Base-by-base conservation (phyloP, 2,888 invertebrate species). In the Lamellibrachia columna region DNA sequence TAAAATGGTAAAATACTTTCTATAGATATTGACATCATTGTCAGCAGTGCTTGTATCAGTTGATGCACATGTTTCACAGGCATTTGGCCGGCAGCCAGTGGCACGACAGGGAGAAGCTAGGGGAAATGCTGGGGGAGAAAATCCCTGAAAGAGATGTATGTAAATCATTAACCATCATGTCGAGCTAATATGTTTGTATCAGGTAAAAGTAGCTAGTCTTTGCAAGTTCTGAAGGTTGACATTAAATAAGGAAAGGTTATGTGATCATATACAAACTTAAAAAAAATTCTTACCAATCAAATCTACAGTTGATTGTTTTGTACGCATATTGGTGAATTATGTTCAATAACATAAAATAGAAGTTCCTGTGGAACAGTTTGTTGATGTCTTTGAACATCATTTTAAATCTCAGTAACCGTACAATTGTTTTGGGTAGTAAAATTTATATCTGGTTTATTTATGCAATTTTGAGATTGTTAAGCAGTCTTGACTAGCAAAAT, bases 71-170 rank as follows among this genome's bases (percentile, higher is more conserved):
- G 92, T 58, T 3, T 93, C 93, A 8, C 91, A 94, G 94, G 9
- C 11, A 28, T 15, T 92, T 94, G 92, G 93, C 93, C 22, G 94
- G 94, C 52, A 94, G 94, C 93, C 60, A 92, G n/a, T 94, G 94
- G 94, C 40, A 93, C 0, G 53, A 60, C 0, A 91, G 93, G 52
- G 11, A 91, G 0, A 60, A 91, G 8, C 40, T 94, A n/a, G 94
- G 94, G 58, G 92, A 92, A n/a, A 90, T 90, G 7, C 75, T 94
- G 11, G 60, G 93, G 95, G 96, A 93, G 91, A 91, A 93, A 60
- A 40, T 94, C 9, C 58, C 93, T 8, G 94, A 94, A 52, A 93
- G 93, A 53, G 93, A 94, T 91, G 95, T 95, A 92, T 92, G 93
- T 90, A 90, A 90, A 28, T 22, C 22, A 22, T 6, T 22, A 15